Conservation (phyloP, 1,140 invertebrate species). For the Pogonomyrmex californicus region DNA sequence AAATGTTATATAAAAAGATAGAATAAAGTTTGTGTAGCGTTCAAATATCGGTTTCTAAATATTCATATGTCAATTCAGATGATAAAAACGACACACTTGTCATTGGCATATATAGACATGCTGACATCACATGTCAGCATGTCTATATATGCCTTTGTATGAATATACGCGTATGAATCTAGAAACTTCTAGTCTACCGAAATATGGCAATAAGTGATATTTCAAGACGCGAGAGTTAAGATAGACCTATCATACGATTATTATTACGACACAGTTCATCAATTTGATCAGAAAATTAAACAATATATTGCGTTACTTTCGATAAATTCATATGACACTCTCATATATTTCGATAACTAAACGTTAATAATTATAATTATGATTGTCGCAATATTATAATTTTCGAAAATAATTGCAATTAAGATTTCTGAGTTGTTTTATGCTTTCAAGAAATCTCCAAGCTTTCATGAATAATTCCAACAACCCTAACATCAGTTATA, state of each 20-base stretch:
- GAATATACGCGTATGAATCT: background rate
- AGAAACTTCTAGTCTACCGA: background rate
- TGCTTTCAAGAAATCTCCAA: background rate
- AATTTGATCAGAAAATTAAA: background rate
- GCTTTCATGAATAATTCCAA: background rate
- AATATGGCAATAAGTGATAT: background rate
- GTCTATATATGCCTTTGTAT: background rate
- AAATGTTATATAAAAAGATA: background rate
- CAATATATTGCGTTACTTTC: background rate
- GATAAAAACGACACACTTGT: background rate
- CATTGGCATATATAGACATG: too few species aligned
- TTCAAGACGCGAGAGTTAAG: background rate
- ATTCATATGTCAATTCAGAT: too few species aligned
- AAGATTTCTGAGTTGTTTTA: background rate
- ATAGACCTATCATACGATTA: background rate
- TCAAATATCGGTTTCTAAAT: too few species aligned
- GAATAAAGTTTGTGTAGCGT: too few species aligned
- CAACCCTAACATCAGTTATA: background rate
- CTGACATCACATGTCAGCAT: background rate
- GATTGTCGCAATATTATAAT: background rate
- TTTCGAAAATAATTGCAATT: background rate
- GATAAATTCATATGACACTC: background rate
- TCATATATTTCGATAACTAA: background rate
- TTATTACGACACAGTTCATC: background rate
- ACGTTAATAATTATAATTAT: background rate